Conservation (phyloP, 2,113 vertebrate species). For the Triplophysa dalaica region DNA sequence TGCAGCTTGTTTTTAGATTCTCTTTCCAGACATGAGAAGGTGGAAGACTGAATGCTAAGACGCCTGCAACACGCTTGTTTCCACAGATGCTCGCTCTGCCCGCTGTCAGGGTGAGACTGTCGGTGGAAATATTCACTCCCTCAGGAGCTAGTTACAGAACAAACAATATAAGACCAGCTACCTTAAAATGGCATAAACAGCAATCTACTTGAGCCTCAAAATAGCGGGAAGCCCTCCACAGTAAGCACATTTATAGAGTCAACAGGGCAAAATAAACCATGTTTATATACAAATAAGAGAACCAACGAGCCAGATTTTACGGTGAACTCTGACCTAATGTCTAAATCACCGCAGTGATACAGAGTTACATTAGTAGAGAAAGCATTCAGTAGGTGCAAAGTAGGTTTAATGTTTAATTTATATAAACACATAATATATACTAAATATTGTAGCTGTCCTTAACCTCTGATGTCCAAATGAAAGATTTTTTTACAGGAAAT, state of each 20-base stretch:
- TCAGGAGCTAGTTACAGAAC: slow-evolving; percentile 46
- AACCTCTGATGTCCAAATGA: too few relatives aligned
- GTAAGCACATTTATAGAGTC: slow-evolving; percentile 18
- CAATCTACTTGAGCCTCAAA: background rate
- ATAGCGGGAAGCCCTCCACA: background rate
- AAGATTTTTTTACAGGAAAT: too few relatives aligned
- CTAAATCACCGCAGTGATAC: too few relatives aligned
- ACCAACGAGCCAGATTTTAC: background rate
- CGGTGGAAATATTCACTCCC: slow-evolving; percentile 41
- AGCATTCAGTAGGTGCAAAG: too few relatives aligned
- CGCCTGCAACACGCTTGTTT: slow-evolving; percentile 23
- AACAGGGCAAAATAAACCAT: background rate
- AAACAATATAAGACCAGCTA: slow-evolving; percentile 39
- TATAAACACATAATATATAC: too few relatives aligned
- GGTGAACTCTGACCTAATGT: background rate
- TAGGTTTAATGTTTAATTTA: too few relatives aligned
- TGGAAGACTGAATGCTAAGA: slow-evolving; percentile 30
- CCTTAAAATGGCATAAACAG: slow-evolving; percentile 41
- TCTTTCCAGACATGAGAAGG: slow-evolving; percentile 38
- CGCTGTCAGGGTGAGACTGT: slow-evolving; percentile 37
- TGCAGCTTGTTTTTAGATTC: slow-evolving; percentile 36
- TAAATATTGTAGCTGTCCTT: too few relatives aligned
- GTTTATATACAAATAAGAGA: background rate
- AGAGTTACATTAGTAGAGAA: too few relatives aligned
- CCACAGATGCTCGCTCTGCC: slow-evolving; percentile 35